A percentile compares a stretch with the other conserved stretches of the same genome.
These are phyloP conservation scores for Elephas maximus DNA, from an alignment of 2,113 vertebrate species.

Conservation along the genomic window DNA sequence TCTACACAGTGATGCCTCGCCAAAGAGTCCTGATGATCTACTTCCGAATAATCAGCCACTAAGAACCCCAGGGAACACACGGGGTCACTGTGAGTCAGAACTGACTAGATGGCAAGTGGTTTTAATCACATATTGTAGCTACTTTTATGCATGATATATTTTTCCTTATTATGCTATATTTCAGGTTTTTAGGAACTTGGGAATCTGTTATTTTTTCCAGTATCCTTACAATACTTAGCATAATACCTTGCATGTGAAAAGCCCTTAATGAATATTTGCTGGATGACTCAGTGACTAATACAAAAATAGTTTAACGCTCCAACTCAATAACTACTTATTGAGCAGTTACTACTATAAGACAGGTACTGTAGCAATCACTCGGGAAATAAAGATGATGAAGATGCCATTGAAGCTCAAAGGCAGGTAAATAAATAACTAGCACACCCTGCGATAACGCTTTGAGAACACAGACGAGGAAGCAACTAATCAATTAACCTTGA, in stretches of 20 bases:
- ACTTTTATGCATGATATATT: slow-evolving; percentile 43
- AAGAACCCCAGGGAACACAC: too few relatives aligned
- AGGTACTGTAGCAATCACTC: neutral
- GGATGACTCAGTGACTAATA: neutral
- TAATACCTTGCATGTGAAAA: slow-evolving; percentile 14
- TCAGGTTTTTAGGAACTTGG: slow-evolving; percentile 16
- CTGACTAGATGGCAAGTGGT: too few relatives aligned
- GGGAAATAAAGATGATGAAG: slow-evolving; percentile 44
- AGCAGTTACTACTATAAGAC: neutral
- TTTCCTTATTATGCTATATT: neutral
- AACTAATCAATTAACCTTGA: slow-evolving; percentile 61
- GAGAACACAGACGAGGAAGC: slow-evolving; percentile 47
- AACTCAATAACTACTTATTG: slow-evolving; percentile 31
- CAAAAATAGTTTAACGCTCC: neutral
- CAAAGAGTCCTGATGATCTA: too few relatives aligned
- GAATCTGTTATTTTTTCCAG: neutral
- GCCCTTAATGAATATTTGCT: slow-evolving; percentile 31
- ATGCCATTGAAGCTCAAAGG: slow-evolving; percentile 37
- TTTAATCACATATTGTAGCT: neutral
- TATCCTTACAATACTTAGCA: slow-evolving; percentile 23
- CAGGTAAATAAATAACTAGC: slow-evolving; percentile 37
- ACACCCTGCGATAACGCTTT: slow-evolving; percentile 6
- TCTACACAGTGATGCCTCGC: too few relatives aligned
- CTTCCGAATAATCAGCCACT: too few relatives aligned
- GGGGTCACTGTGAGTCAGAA: too few relatives aligned